Base-by-base conservation (phyloP, 2,113 vertebrate genomes). In the Centropus bengalensis region DNA sequence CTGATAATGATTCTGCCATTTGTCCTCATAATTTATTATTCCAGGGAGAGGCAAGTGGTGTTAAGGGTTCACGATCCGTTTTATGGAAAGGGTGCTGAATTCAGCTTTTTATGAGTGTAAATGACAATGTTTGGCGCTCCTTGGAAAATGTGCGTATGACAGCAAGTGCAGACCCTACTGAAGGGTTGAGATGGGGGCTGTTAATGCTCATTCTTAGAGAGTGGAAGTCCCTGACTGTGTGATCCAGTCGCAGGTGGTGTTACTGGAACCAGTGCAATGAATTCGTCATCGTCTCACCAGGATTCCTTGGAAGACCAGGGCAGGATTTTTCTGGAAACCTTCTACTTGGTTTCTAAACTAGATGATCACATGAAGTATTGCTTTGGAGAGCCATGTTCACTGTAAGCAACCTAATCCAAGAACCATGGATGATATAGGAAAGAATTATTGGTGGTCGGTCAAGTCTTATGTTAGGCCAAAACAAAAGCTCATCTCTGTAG, bases 1-100 rank as follows among this genome's bases (percentile, higher is more conserved):
- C 93, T 96, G 95, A 95, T 97, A 97, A 96, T 96, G 96, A 96
- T 97, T 97, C 96, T 97, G 96, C 96, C 96, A 96, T 96, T 97
- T 97, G 94, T 95, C 90, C 94, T 96, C 86, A 89, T 97, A 97
- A 97, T 96, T 97, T 97, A 96, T 97, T 96, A 95, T 97, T 97
- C 96, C 95, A 95, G 86, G 90, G 96, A 96, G 94, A 96, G 90
- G 88, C 92, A 91, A 97, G 93, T 88, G 86, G 82, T 96, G 95
- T 94, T 96, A 95, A 91, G 96, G 91, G 92, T 97, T 96, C 95
- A 96, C 68, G 93, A 96, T 94, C 94, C 45, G 3, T 96, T 97
- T 97, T 96, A 96, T 94, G 86, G 91, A 78, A 88, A 86, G 93
- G 90, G 94, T 93, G 95, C 94, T 96, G 96, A 96, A 97, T 97